A percentile compares a stretch with the other conserved stretches of the same genome.
Conservation (phyloP, 2,113 vertebrate genomes). For the Dasyornis broadbenti region DNA sequence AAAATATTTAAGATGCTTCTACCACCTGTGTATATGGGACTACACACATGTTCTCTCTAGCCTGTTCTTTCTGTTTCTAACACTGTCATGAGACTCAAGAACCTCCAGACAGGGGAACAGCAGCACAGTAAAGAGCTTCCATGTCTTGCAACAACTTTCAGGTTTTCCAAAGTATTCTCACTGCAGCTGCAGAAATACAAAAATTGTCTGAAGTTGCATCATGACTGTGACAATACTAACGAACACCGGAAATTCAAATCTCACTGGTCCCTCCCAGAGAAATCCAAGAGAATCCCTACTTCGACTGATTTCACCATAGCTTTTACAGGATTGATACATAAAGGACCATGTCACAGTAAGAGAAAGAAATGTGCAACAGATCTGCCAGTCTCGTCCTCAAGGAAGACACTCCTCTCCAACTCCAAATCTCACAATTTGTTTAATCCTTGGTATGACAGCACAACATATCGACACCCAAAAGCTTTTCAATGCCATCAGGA, state of each 20-base stretch:
- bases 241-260: not conserved
- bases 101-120: not conserved
- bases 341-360: not conserved
- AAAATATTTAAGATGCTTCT: not conserved
- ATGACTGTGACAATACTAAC: not conserved
- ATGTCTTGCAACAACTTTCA: not conserved
- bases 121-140: not conserved
- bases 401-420: not conserved
- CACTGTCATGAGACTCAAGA: not conserved
- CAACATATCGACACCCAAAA: accelerated
- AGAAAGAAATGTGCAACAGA: not conserved
- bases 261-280: not conserved
- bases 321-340: not conserved
- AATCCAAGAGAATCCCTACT: not conserved
- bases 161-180: not conserved
- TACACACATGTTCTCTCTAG: not conserved
- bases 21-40: not conserved
- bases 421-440: not conserved
- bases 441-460: not conserved
- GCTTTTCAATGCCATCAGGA: not conserved
- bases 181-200: not conserved
- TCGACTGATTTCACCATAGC: not conserved
- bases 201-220: not conserved
- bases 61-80: not conserved
- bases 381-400: not conserved